Evolutionary conservation across 2,888 invertebrate species (phyloP), one percentile per base, ranked within the genome.

Genomic region (Athalia rosae): DNA sequence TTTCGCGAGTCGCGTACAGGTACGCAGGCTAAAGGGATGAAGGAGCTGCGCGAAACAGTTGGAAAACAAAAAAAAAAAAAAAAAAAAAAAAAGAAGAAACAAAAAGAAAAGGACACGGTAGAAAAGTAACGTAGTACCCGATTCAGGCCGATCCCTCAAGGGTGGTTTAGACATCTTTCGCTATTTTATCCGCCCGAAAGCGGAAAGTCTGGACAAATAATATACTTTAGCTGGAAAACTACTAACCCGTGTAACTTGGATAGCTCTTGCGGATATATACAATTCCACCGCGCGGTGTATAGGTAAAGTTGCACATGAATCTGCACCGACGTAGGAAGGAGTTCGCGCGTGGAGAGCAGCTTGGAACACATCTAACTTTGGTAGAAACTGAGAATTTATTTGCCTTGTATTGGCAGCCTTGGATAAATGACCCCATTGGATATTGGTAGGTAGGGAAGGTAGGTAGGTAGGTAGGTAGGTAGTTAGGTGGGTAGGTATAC

Each of bases 351-450:
- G 47, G 13, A 45, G 8, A n/a, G 47, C 47, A 53, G 53, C 28
- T 58, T 71, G 43, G 58, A 74, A 62, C 74, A 74, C 74, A 74
- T 74, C 74, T 47, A 74, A 74, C 74, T 74, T 74, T 48, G 48
- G 6, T 15, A 48, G 74, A 76, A 64, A 76, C 76, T 69, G 79
- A 79, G 82, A 85, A 87, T 87, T 86, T 85, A 88, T 88, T 86
- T 84, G 81, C 81, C 80, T 82, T 86, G 85, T 85, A 88, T 88
- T 86, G 88, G 83, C 87, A 87, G 84, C 77, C 62, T 77, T 78
- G 80, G 83, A 86, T 87, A 84, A 87, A 87, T 82, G 87, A 84
- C 84, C 83, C 80, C 83, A 81, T 84, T 80, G 82, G 79, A 41
- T n/a, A 71, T 71, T 58, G 71, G 71, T 15, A 8, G 11, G 58